phyloP scores from a whole-genome alignment of 2,888 invertebrate genomes.

The Ormia ochracea region DNA sequence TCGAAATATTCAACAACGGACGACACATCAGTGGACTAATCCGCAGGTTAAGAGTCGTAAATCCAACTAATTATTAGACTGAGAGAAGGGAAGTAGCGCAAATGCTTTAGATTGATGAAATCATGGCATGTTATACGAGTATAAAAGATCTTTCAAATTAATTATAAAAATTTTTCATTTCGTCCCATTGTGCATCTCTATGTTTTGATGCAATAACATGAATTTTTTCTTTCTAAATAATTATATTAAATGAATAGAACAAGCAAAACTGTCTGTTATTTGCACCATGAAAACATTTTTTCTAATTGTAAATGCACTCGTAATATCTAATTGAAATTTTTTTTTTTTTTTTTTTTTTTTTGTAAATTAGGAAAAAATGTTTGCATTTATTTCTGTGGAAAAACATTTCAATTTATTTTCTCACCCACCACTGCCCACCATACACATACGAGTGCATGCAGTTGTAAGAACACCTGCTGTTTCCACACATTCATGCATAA shows the following conservation, averaged over 20 bases:
- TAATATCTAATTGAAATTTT: conserved; percentile 18
- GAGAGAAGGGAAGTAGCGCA: no score
- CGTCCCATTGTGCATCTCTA: not conserved
- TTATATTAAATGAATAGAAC: conserved; percentile 19
- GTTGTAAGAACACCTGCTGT: not conserved
- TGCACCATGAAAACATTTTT: conserved; percentile 1
- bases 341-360: no score
- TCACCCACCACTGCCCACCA: not conserved
- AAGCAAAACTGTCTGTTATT: not conserved
- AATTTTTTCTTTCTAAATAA: conserved; percentile 7
- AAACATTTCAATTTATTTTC: not conserved
- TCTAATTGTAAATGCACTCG: not conserved
- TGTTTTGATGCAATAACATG: conserved; percentile 18
- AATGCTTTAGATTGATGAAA: no score
- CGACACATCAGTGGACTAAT: no score
- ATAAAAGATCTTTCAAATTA: not conserved
- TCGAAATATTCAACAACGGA: no score
- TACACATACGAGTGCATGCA: not conserved
- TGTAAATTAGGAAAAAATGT: not conserved
- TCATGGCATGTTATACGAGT: no score
- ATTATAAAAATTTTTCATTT: not conserved
- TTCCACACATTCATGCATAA: not conserved
- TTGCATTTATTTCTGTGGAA: no score
- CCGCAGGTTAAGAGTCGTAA: no score
- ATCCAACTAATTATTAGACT: no score